Percentiles rank a stretch among this genome's conserved stretches.
These are phyloP conservation scores for Sebastes itinus DNA, from an alignment of 2,797 vertebrate species.

Conservation along the genomic window DNA sequence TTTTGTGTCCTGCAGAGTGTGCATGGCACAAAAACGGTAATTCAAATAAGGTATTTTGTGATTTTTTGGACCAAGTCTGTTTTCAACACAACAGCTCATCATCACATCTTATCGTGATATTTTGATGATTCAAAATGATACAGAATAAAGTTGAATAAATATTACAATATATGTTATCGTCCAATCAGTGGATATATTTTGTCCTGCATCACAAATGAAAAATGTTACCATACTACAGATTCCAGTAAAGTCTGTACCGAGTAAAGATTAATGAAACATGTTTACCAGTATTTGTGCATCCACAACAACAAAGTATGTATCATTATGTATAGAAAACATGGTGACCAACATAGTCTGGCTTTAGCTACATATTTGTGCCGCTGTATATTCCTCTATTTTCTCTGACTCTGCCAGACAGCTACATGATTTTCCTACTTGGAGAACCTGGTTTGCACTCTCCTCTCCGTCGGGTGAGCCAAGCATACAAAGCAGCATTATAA, in stretches of 20 bases:
- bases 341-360: neutral
- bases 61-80: neutral
- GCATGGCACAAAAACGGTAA: neutral
- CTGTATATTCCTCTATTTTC: neutral
- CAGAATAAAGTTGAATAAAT: neutral
- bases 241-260: neutral
- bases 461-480: neutral
- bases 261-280: neutral
- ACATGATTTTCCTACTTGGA: neutral
- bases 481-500: neutral
- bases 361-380: neutral
- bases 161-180: neutral
- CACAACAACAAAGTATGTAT: neutral
- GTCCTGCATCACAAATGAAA: neutral
- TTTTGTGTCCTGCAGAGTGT: neutral
- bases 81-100: neutral
- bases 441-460: neutral
- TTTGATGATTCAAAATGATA: neutral
- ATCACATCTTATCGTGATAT: neutral
- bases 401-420: neutral
- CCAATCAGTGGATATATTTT: neutral
- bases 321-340: neutral
- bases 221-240: neutral
- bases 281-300: neutral
- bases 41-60: neutral